A percentile compares a stretch with the other conserved stretches of the same genome.
Evolutionary conservation across 2,797 vertebrate species (phyloP).

Genomic region (Sarcophilus harrisii): DNA sequence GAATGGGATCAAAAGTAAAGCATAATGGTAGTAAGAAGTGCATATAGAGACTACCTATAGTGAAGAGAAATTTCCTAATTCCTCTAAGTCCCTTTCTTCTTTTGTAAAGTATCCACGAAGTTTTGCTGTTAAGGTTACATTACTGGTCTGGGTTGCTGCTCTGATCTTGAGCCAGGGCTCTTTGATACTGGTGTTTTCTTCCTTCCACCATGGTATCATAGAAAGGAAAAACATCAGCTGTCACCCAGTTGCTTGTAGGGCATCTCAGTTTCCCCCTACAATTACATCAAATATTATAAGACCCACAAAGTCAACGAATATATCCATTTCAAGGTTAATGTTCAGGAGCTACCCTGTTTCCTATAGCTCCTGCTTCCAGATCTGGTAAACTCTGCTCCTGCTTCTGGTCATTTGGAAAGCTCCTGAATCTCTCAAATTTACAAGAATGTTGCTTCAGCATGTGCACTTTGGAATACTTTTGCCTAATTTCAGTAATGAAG

Average conservation of each 20-base stretch:
- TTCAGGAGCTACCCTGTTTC: background rate
- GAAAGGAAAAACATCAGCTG: background rate
- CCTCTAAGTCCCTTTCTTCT: background rate
- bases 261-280: background rate
- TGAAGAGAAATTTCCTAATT: background rate
- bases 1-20: background rate
- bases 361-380: background rate
- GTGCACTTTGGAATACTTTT: background rate
- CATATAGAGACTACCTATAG: background rate
- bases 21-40: background rate
- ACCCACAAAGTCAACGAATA: background rate
- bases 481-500: background rate
- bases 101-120: background rate
- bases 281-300: background rate
- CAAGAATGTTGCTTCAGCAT: background rate
- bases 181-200: background rate
- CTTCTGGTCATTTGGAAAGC: background rate
- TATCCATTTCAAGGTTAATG: background rate
- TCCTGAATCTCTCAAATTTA: background rate
- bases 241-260: background rate
- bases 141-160: background rate
- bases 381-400: background rate
- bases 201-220: background rate
- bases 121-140: background rate
- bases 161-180: background rate